Percentiles rank a stretch among this genome's conserved stretches.
Conservation (phyloP, 1,140 invertebrate genomes). For the Zaprionus gabonicus region DNA sequence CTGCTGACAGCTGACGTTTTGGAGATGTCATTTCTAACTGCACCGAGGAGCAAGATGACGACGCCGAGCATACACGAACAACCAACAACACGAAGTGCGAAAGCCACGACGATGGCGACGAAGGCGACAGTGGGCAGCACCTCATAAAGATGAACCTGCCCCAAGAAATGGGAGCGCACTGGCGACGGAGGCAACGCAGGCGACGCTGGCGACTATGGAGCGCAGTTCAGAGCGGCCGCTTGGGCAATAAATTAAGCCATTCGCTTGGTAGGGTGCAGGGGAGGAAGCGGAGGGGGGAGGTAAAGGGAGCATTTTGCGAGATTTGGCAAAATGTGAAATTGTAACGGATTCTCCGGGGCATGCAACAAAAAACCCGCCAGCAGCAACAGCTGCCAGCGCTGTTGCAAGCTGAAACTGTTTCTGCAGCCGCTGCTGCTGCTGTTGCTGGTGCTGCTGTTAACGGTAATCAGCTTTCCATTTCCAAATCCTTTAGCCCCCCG, state of each 20-base stretch:
- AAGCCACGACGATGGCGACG: constrained; percentile 21
- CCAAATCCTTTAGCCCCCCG: constrained; percentile 26
- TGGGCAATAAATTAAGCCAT: constrained; percentile 37
- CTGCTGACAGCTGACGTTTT: constrained; percentile 71
- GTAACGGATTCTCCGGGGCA: background rate
- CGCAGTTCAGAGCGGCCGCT: constrained; percentile 18
- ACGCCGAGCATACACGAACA: constrained; percentile 26
- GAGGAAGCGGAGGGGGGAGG: background rate
- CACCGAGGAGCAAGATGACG: constrained; percentile 20
- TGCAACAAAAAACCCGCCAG: constrained; percentile 36
- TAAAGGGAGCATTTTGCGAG: background rate
- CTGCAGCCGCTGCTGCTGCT: background rate
- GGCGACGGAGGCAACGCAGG: background rate
- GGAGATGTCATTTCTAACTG: constrained; percentile 55
- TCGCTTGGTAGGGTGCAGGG: background rate
- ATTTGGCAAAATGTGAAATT: background rate
- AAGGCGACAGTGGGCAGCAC: constrained; percentile 11
- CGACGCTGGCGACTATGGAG: too few relatives aligned
- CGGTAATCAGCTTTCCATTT: constrained; percentile 59
- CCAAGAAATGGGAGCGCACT: constrained; percentile 33
- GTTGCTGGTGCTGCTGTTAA: constrained; percentile 13
- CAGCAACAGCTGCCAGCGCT: constrained; percentile 9
- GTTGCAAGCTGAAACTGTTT: constrained; percentile 2
- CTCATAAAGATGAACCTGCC: constrained; percentile 44
- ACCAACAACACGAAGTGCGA: constrained; percentile 37